Evolutionary conservation across 2,797 vertebrate genomes (phyloP).

Genomic region (Eleutherodactylus coqui): DNA sequence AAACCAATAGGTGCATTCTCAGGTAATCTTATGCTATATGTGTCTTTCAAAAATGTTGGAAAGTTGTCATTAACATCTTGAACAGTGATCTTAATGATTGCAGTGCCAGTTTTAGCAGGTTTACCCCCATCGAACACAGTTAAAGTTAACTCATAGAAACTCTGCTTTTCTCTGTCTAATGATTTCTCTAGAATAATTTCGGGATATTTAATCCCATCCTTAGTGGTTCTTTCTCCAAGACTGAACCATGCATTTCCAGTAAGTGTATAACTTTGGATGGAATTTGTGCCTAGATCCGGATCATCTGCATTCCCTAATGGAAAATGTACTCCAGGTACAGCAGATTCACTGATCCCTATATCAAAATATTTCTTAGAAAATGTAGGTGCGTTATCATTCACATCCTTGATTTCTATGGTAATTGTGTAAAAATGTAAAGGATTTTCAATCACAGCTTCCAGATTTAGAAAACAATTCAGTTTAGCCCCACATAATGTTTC

Average conservation of each 20-base stretch:
- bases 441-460: slow-evolving; percentile 76
- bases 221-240: slow-evolving; percentile 73
- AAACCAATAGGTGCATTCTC: slow-evolving; percentile 73
- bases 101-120: slow-evolving; percentile 71
- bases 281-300: no score
- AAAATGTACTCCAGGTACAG: slow-evolving; percentile 67
- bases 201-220: no score
- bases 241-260: slow-evolving; percentile 67
- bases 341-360: slow-evolving; percentile 71
- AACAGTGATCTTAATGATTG: slow-evolving; percentile 72
- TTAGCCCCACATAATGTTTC: slow-evolving; percentile 75
- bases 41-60: slow-evolving; percentile 70
- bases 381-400: slow-evolving; percentile 72
- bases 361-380: slow-evolving; percentile 73
- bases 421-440: slow-evolving; percentile 67
- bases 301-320: slow-evolving; percentile 74
- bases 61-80: no score
- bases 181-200: no score
- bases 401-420: slow-evolving; percentile 70
- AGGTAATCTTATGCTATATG: slow-evolving; percentile 72
- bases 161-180: no score
- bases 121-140: no score
- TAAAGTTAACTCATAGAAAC: no score
- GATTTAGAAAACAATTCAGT: slow-evolving; percentile 69
- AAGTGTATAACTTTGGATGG: slow-evolving; percentile 74